Evolutionary conservation across 2,888 invertebrate species (phyloP).

Genomic region (Caenorhabditis sp.): DNA sequence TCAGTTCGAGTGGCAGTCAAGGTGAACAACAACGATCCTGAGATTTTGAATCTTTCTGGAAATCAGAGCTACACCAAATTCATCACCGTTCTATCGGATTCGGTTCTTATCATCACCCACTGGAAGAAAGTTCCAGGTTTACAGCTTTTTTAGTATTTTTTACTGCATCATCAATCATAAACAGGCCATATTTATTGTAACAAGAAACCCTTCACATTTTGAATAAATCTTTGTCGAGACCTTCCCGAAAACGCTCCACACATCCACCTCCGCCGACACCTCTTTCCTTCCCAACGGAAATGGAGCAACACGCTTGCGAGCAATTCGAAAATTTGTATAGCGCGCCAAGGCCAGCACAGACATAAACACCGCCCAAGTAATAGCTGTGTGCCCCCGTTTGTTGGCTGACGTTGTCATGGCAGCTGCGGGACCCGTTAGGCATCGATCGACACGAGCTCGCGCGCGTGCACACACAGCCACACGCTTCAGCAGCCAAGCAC

Average conservation of each 20-base stretch:
- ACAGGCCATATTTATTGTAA: background rate
- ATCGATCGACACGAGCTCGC: slow-evolving; percentile 28
- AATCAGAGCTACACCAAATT: background rate
- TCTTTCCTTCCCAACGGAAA: slow-evolving; percentile 33
- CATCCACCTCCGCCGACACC: background rate
- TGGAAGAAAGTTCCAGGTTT: background rate
- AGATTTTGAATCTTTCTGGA: background rate
- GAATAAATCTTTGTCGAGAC: background rate
- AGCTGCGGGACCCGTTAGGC: slow-evolving; percentile 26
- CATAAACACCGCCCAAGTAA: slow-evolving; percentile 34
- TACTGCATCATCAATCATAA: background rate
- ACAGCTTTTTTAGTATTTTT: background rate
- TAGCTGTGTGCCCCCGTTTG: slow-evolving; percentile 14
- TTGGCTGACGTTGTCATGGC: slow-evolving; percentile 50
- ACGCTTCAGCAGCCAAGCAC: slow-evolving; percentile 59
- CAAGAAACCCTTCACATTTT: background rate
- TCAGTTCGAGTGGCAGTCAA: background rate
- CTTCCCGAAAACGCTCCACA: background rate
- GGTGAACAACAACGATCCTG: background rate
- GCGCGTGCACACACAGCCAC: slow-evolving; percentile 6
- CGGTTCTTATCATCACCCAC: background rate
- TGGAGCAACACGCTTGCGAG: slow-evolving; percentile 49
- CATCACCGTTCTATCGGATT: no score
- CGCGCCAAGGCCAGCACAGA: slow-evolving; percentile 6
- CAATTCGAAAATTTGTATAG: slow-evolving; percentile 57